Percentiles rank a stretch among this genome's conserved stretches.
phyloP scores from a whole-genome alignment of 2,797 vertebrate genomes.

The Lacerta agilis region DNA sequence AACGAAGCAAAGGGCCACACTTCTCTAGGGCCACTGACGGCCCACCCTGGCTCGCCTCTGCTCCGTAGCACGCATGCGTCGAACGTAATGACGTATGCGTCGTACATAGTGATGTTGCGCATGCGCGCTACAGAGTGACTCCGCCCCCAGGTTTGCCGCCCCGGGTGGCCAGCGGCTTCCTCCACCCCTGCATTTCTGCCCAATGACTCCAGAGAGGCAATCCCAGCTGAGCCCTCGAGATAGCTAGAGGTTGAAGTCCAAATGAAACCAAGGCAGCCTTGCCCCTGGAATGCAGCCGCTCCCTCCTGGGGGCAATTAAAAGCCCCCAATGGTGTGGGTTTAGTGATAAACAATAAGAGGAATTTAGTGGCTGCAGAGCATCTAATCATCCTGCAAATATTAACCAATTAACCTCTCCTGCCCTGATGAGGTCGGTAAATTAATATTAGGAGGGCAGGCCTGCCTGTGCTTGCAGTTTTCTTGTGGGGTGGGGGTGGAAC shows the following conservation, averaged over 20 bases:
- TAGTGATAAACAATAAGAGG: conserved; percentile 55
- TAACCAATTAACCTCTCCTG: conserved; percentile 20
- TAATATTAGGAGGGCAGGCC: background rate
- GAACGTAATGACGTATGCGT: too few relatives aligned
- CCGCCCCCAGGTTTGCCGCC: too few relatives aligned
- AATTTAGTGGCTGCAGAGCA: conserved; percentile 11
- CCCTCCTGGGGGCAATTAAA: conserved; percentile 35
- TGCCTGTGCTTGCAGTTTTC: background rate
- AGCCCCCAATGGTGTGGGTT: conserved; percentile 32
- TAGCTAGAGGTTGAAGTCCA: background rate
- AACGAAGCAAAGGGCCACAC: too few relatives aligned
- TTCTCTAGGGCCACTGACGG: too few relatives aligned
- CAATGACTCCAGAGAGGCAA: background rate
- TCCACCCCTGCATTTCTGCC: background rate
- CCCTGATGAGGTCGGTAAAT: background rate
- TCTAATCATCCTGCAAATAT: background rate
- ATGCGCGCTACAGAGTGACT: too few relatives aligned
- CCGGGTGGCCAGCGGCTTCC: too few relatives aligned
- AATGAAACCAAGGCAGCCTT: background rate
- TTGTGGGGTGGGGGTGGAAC: background rate
- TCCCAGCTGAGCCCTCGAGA: background rate
- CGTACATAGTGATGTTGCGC: too few relatives aligned
- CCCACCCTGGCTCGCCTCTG: too few relatives aligned
- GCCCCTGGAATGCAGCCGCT: background rate
- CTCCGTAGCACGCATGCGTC: too few relatives aligned